These are phyloP conservation scores for Diaphora mendica DNA, from an alignment of 2,888 invertebrate species.

Conservation along the genomic window DNA sequence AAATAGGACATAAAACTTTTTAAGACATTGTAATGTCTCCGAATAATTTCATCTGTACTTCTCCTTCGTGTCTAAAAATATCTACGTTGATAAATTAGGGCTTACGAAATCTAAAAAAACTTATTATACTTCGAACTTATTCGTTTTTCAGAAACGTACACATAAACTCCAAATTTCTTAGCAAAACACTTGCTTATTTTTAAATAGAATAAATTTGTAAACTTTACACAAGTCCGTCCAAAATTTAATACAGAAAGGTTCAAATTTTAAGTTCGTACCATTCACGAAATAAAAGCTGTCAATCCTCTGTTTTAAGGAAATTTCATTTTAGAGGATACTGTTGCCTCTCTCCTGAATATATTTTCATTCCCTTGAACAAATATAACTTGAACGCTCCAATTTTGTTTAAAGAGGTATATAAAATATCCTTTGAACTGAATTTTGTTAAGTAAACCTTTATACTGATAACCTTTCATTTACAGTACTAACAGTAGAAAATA, in stretches of 20 bases:
- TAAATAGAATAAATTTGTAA: constrained; percentile 36
- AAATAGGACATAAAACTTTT: neutral
- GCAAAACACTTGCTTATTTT: constrained; percentile 17
- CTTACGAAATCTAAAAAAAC: constrained; percentile 5
- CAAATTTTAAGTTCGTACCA: constrained; percentile 38
- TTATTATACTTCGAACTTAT: constrained; percentile 1
- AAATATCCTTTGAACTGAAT: constrained; percentile 41
- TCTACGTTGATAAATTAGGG: neutral
- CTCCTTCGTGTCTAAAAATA: neutral
- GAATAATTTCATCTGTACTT: neutral
- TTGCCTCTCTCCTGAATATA: constrained; percentile 38
- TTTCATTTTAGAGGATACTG: constrained; percentile 46
- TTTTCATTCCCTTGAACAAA: constrained; percentile 49
- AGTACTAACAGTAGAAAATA: constrained; percentile 31
- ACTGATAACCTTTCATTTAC: constrained; percentile 19
- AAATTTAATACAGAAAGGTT: constrained; percentile 41
- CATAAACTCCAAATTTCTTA: constrained; percentile 16
- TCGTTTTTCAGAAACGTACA: neutral
- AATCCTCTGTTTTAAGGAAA: constrained; percentile 37
- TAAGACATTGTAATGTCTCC: neutral
- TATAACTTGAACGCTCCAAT: constrained; percentile 42
- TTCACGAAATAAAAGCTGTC: constrained; percentile 41
- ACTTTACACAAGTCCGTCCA: constrained; percentile 20
- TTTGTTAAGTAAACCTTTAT: constrained; percentile 21
- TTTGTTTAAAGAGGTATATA: constrained; percentile 39